Evolutionary conservation across 2,113 vertebrate species (phyloP).

Genomic region (Mellivora capensis): DNA sequence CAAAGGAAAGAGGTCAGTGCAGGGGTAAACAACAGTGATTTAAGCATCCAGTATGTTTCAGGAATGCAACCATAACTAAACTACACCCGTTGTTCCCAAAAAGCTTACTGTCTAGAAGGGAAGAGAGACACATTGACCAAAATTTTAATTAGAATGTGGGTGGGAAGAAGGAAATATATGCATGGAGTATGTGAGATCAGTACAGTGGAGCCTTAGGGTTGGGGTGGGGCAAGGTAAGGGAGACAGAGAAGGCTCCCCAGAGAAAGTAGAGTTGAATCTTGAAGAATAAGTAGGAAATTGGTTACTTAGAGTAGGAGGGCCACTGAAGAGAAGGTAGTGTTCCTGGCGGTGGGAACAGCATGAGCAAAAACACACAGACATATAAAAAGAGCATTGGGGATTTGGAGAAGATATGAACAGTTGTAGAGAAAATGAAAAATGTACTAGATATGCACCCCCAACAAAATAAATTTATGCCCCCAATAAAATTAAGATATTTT

Average conservation of each 20-base stretch:
- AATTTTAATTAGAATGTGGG: neutral
- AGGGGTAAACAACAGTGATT: neutral
- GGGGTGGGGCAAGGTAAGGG: neutral
- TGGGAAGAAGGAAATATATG: neutral
- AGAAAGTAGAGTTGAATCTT: neutral
- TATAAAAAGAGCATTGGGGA: rapidly evolving
- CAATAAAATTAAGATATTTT: neutral
- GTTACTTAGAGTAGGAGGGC: neutral
- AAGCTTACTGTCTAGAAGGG: slow-evolving; percentile 37
- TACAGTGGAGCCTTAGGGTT: neutral
- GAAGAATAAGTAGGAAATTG: slow-evolving; percentile 3
- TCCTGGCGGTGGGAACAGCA: neutral
- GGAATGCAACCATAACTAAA: neutral
- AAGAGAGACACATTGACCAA: neutral
- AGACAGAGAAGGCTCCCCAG: neutral
- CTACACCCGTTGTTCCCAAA: neutral
- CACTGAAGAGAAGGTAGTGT: neutral
- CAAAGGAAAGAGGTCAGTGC: neutral
- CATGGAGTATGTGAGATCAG: rapidly evolving
- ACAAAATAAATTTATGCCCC: neutral
- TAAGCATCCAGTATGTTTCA: rapidly evolving
- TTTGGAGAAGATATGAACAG: neutral
- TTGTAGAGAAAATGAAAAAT: neutral
- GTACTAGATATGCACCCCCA: neutral
- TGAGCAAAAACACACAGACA: neutral